These are phyloP conservation scores for Amblyteles armatorius DNA, from an alignment of 2,888 invertebrate genomes.

Conservation along the genomic window DNA sequence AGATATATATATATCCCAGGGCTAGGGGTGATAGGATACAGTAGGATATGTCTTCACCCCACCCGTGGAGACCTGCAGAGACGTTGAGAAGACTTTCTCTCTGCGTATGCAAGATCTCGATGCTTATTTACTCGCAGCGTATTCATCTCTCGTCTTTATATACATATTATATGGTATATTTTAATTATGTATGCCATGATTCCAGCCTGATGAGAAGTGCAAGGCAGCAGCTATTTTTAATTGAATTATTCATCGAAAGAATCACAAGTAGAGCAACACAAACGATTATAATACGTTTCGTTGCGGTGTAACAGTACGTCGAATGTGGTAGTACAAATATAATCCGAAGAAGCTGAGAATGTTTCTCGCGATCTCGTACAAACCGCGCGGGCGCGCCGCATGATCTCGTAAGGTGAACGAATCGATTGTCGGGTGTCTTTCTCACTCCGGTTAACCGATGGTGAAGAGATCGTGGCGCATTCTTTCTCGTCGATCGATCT, in stretches of 20 bases:
- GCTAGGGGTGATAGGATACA: constrained; percentile 10
- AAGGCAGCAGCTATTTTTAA: constrained; percentile 34
- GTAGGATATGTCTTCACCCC: neutral
- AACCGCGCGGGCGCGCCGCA: constrained; percentile 59
- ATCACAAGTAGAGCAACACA: constrained; percentile 62
- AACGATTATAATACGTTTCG: constrained; percentile 19
- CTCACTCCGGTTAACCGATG: constrained; percentile 47
- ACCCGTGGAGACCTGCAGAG: neutral
- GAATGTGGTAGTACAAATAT: constrained; percentile 19
- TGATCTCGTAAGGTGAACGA: constrained; percentile 62
- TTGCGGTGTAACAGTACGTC: neutral
- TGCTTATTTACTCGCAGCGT: constrained; percentile 4
- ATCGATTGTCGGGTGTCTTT: constrained; percentile 51
- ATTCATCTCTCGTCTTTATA: constrained; percentile 46
- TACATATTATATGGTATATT: constrained; percentile 50
- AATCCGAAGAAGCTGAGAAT: constrained; percentile 54
- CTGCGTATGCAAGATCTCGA: constrained; percentile 24
- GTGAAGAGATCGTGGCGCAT: constrained; percentile 60
- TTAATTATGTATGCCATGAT: constrained; percentile 68
- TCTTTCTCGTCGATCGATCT: constrained; percentile 68
- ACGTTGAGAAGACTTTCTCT: constrained; percentile 19
- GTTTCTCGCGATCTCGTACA: constrained; percentile 62
- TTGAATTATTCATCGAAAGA: constrained; percentile 66
- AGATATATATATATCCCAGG: neutral
- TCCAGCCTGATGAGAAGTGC: constrained; percentile 50